Conservation (phyloP, 2,113 vertebrate genomes). For the Pipa parva region DNA sequence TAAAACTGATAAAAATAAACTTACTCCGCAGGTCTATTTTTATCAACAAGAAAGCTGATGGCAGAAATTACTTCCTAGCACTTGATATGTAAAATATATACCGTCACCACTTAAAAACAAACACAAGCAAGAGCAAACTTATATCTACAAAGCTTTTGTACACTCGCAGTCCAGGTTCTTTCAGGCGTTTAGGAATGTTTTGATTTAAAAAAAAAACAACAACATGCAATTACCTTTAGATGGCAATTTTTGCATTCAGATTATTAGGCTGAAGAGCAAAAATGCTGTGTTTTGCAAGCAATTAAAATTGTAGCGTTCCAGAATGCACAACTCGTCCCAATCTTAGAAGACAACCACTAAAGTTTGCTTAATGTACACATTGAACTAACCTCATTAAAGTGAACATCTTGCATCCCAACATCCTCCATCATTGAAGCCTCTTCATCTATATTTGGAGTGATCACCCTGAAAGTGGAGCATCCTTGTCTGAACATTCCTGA, state of each 20-base stretch:
- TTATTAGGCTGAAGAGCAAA: too few species aligned
- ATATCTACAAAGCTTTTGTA: background rate
- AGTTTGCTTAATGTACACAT: too few species aligned
- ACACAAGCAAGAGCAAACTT: background rate
- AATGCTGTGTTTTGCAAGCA: too few species aligned
- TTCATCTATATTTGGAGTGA: constrained; percentile 97
- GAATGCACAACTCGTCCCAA: too few species aligned
- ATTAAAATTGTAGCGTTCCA: too few species aligned
- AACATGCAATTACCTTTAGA: too few species aligned
- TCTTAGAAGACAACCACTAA: too few species aligned
- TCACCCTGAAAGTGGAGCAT: constrained; percentile 87
- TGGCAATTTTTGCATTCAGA: too few species aligned
- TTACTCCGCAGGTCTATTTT: constrained; percentile 1
- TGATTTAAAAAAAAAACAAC: too few species aligned
- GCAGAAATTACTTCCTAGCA: background rate
- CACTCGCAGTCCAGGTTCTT: too few species aligned
- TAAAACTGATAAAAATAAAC: constrained; percentile 33
- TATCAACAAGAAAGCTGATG: constrained; percentile 10
- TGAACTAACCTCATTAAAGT: constrained; percentile 88
- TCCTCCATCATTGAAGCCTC: constrained; percentile 99
- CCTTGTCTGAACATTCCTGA: constrained; percentile 93
- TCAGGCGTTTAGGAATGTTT: too few species aligned
- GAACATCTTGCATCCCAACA: constrained; percentile 96
- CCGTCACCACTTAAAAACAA: too few species aligned
- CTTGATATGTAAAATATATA: background rate